Base-by-base conservation (phyloP, 2,888 invertebrate genomes). In the Coremacera marginata region DNA sequence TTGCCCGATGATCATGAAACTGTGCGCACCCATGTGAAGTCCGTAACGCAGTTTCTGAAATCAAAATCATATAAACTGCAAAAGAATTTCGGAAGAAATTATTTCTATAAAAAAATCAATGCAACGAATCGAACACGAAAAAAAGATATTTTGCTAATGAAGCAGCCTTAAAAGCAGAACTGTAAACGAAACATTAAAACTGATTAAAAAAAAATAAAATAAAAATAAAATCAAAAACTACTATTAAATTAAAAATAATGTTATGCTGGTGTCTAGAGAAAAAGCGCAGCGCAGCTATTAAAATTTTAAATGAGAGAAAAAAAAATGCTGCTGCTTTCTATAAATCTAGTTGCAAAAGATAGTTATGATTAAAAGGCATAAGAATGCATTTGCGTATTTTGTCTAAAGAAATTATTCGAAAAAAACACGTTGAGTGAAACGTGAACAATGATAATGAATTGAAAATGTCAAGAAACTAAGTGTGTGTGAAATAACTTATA, bases 51-150 rank as follows among this genome's bases (percentile, higher is more conserved):
- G 84, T 89, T 89, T 85, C 86, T 89, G 84, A 84, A 85, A 82
- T 86, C 86, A 81, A 89, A 89, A 84, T 88, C 87, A 76, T 89
- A 89, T 78, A 88, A 88, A 83, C 82, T 89, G 81, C 86, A 88
- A 81, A 87, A 88, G 79, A 88, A 84, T 82, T 88, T 89, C 78
- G 89, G 88, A 74, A 85, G 87, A 76, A 89, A 89, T 79, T 89
- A 88, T 80, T 89, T 89, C 84, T 89, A 88, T 83, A 87, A 87
- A 81, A 88, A 86, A 77, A 80, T 86, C 75, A 84, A 84, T 79
- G 83, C 85, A 71, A 81, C 82, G 80, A 87, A 86, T 84, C 87
- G 86, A 81, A 88, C 86, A 78, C 87, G 88, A 81, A 88, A 87
- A 82, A 88, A 88, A 87, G 87, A 88, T 82, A 87, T 86, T 76